Evolutionary conservation across 1,140 invertebrate species (phyloP).

Genomic region (Chelonus insularis): DNA sequence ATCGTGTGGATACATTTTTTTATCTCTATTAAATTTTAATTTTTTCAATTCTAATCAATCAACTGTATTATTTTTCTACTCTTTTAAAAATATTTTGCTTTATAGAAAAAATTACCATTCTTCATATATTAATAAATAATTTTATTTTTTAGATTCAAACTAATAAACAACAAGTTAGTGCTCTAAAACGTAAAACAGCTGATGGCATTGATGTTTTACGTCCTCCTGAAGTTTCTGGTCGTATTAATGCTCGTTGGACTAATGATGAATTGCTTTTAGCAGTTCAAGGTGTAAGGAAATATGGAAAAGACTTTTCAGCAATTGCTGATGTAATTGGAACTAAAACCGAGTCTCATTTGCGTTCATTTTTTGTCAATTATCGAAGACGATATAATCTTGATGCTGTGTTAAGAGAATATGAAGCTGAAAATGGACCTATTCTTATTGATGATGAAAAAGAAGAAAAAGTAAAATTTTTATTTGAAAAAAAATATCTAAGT

Average conservation of each 20-base stretch:
- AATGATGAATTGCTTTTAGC: slow-evolving; percentile 90
- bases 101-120: slow-evolving; percentile 11
- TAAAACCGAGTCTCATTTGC: slow-evolving; percentile 90
- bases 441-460: slow-evolving; percentile 63
- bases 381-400: slow-evolving; percentile 89
- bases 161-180: slow-evolving; percentile 90
- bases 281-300: slow-evolving; percentile 90
- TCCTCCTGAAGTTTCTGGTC: slow-evolving; percentile 68
- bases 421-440: slow-evolving; percentile 72
- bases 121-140: not conserved
- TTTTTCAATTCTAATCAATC: slow-evolving; percentile 32
- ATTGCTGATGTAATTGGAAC: slow-evolving; percentile 95
- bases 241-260: slow-evolving; percentile 88
- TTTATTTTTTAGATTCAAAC: slow-evolving; percentile 73
- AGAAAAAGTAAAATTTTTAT: slow-evolving; percentile 52
- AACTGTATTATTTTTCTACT: slow-evolving; percentile 19
- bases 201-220: slow-evolving; percentile 76
- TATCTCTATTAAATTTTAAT: slow-evolving; percentile 28
- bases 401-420: slow-evolving; percentile 85
- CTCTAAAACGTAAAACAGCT: slow-evolving; percentile 76
- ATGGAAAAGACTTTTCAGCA: slow-evolving; percentile 93
- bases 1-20: slow-evolving; percentile 60
- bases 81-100: slow-evolving; percentile 5
- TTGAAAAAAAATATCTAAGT: too few species aligned
- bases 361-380: slow-evolving; percentile 90